Evolutionary conservation across 2,888 invertebrate species (phyloP).

Genomic region (Agelastica alni): DNA sequence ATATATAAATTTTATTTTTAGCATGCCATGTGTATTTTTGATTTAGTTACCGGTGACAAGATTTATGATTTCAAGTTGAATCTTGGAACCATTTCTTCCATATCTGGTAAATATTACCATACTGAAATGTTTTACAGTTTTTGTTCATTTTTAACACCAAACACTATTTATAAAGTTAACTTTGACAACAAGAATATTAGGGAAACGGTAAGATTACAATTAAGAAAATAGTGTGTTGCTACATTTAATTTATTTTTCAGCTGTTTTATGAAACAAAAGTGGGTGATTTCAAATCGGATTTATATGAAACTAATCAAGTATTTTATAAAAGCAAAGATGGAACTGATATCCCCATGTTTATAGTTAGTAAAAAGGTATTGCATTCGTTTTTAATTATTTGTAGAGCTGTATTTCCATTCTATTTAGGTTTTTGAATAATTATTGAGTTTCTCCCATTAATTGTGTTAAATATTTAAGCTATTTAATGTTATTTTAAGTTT

Average conservation of each 20-base stretch:
- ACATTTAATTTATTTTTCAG: slow-evolving; percentile 54
- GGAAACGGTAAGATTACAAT: slow-evolving; percentile 61
- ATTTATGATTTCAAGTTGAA: slow-evolving; percentile 78
- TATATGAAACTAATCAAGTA: slow-evolving; percentile 85
- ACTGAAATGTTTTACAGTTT: slow-evolving; percentile 93
- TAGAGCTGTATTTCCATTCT: too few relatives aligned
- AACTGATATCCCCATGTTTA: slow-evolving; percentile 94
- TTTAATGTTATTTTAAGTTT: too few relatives aligned
- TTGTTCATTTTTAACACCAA: slow-evolving; percentile 90
- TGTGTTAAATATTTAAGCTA: too few relatives aligned
- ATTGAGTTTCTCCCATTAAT: too few relatives aligned
- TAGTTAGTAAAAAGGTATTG: slow-evolving; percentile 77
- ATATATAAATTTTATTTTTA: slow-evolving; percentile 56
- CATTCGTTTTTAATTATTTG: too few relatives aligned
- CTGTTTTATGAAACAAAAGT: slow-evolving; percentile 84
- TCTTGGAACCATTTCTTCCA: slow-evolving; percentile 84
- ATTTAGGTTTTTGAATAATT: too few relatives aligned
- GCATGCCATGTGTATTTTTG: slow-evolving; percentile 84
- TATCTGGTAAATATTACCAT: slow-evolving; percentile 83
- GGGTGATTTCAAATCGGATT: slow-evolving; percentile 76
- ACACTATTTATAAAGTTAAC: slow-evolving; percentile 84
- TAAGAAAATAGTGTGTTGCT: background rate
- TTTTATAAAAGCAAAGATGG: slow-evolving; percentile 94
- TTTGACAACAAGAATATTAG: slow-evolving; percentile 62
- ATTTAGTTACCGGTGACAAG: slow-evolving; percentile 71